Evolutionary conservation across 2,113 vertebrate genomes (phyloP), one percentile per base, ranked within the genome.

Genomic region (Nannospalax galili): DNA sequence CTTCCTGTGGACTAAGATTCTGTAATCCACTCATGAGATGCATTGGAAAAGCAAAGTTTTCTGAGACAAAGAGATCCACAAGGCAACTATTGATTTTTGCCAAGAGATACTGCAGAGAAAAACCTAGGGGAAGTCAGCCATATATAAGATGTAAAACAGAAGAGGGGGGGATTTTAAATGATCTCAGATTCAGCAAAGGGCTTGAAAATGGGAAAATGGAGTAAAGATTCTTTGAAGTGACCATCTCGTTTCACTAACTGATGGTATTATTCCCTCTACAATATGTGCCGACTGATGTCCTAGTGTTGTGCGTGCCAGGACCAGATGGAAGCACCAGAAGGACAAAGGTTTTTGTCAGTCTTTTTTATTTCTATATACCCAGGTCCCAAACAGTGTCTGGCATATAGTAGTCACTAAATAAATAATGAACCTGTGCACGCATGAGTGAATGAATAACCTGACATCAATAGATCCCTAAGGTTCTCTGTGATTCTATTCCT

Each of bases 321-420:
- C 48, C 32, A 96, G 75, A 93, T 73, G 65, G 94, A 45, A 32
- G n/a, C 70, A 81, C 84, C 94, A 93, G 74, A 74, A 75, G 35
- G 84, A 52, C 88, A 90, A 85, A 92, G 48, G 28, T n/a, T 90
- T 94, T 56, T 85, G n/a, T 65, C 84, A 93, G 30, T 75, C 84
- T 92, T 62, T 12, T 42, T 91, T 84, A 79, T 45, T 74, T 90
- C 52, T 84, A 37, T 79, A 75, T 70, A 62, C 45, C 17, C 60
- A 88, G 94, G 40, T 64, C 35, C 70, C 74, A 87, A 73, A 45
- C 45, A 89, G 72, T 45, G n/a, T 37, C 92, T 94, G 70, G 48
- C 62, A 58, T 64, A 40, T 26, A 90, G 82, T 42, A 70, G 37
- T 84, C 74, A 92, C 42, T 79, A 95, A 95, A 87, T 88, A 93